Evolutionary conservation across 2,888 invertebrate genomes (phyloP).

Genomic region (Empis livida): DNA sequence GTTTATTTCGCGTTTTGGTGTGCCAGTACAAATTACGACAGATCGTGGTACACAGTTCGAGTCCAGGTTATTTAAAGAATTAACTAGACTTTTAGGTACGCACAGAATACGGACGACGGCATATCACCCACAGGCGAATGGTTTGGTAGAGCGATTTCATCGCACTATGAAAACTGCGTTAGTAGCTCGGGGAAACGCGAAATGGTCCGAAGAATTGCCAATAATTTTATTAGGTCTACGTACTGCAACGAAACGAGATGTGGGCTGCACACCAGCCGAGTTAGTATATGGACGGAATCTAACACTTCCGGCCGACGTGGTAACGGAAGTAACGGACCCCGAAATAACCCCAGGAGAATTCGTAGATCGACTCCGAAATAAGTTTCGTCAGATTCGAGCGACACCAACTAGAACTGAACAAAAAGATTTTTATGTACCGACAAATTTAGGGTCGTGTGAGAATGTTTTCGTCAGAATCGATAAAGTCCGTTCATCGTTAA

Average conservation of each 20-base stretch:
- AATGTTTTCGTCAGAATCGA: background rate
- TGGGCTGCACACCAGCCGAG: slow-evolving; percentile 1
- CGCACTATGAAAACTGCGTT: background rate
- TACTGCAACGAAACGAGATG: background rate
- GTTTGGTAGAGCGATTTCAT: background rate
- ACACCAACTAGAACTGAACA: background rate
- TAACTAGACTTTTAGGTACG: background rate
- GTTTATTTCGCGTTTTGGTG: background rate
- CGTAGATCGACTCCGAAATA: background rate
- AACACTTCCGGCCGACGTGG: background rate
- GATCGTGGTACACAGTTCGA: slow-evolving; percentile 3
- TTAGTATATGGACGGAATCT: background rate
- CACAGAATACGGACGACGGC: slow-evolving; percentile 5
- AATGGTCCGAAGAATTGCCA: slow-evolving; percentile 3
- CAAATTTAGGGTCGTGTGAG: background rate
- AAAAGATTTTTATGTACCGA: background rate
- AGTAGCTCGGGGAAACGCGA: slow-evolving; percentile 16
- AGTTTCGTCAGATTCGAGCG: background rate
- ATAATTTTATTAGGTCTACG: slow-evolving; percentile 3
- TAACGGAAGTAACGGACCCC: background rate
- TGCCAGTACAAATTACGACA: background rate
- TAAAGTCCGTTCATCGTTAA: too few species aligned
- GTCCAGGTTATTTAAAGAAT: slow-evolving; percentile 1
- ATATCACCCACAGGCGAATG: slow-evolving; percentile 7
- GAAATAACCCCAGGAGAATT: background rate